Evolutionary conservation across 2,888 invertebrate species (phyloP), one percentile per base, ranked within the genome.

Genomic region (Escarpia spicata): DNA sequence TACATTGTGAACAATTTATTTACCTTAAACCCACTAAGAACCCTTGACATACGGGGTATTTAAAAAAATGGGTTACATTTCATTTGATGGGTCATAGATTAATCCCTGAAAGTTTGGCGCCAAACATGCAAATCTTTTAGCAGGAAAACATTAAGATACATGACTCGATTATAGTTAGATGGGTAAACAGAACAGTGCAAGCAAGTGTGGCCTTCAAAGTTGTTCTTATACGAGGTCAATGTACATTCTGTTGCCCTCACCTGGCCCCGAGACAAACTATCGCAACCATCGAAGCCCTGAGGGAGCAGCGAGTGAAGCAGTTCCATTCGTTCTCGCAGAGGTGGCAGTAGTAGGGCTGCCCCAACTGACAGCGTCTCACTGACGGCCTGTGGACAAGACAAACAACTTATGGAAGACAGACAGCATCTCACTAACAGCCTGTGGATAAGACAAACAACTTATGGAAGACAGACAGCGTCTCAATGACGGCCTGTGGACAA

Each of bases 351-450:
- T 93, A 97, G 95, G 1, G 97, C 97, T 0, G 97, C 97, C 37
- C 97, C 97, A 19, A 97, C 97, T 43, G 97, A 97, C 90, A 97
- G 96, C 37, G 97, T 97, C 93, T 97, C 97, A 92, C 97, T 97
- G 45, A 97, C 97, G 90, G 97, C 97, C 94, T 96, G 93, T 15
- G 60, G 15, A 60, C 60, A 60, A 60, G 60, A 60, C 15, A 60
- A 60, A 60, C 4, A 19, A 26, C 26, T 60, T 12, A 26, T 2
- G 26, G 52, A 52, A 37, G 37, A 97, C 97, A 43, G 97, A 97
- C 90, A 97, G 96, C 37, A 97, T 97, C 93, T 97, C 97, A 92
- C 97, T 97, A 44, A 97, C 97, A 90, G 97, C 97, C 94, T 96
- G 93, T 15, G 60, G 15, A 60, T 19, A 60, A 60, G 60, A 60